Evolutionary conservation across 2,113 vertebrate genomes (phyloP).

Genomic region (Pseudorhombus dupliciocellatus): DNA sequence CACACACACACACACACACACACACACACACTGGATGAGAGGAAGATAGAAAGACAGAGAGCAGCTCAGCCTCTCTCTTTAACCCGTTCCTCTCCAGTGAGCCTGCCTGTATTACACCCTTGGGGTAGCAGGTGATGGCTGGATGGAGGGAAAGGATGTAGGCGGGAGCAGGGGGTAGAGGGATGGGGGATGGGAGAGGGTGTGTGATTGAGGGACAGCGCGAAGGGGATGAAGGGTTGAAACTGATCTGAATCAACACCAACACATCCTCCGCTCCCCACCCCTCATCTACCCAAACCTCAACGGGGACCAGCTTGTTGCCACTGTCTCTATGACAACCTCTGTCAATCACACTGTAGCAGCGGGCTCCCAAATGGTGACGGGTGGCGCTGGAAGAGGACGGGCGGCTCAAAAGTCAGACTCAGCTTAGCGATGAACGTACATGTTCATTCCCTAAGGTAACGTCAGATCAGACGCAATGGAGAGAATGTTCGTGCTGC

Average conservation of each 20-base stretch:
- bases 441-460: conserved; percentile 3
- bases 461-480: conserved; percentile 16
- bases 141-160: conserved; percentile 66
- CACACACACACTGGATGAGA: conserved; percentile 49
- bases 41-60: conserved; percentile 47
- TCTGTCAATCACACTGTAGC: conserved; percentile 73
- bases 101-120: conserved; percentile 73
- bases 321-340: conserved; percentile 76
- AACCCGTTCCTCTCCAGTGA: conserved; percentile 90
- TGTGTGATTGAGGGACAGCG: conserved; percentile 58
- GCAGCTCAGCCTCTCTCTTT: conserved; percentile 84
- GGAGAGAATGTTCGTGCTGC: conserved; percentile 6
- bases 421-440: neutral
- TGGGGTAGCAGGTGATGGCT: conserved; percentile 68
- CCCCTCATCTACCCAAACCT: conserved; percentile 47
- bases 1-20: conserved; percentile 50
- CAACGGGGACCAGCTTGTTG: conserved; percentile 72
- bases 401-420: conserved; percentile 39
- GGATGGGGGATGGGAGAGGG: conserved; percentile 13
- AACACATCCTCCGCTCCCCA: conserved; percentile 53
- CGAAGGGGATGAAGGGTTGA: conserved; percentile 64
- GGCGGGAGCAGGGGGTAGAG: conserved; percentile 3
- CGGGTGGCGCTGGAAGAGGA: conserved; percentile 44
- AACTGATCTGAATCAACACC: conserved; percentile 79
- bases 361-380: conserved; percentile 49